Conservation (phyloP, 2,797 vertebrate species). For the Argyrosomus regius region DNA sequence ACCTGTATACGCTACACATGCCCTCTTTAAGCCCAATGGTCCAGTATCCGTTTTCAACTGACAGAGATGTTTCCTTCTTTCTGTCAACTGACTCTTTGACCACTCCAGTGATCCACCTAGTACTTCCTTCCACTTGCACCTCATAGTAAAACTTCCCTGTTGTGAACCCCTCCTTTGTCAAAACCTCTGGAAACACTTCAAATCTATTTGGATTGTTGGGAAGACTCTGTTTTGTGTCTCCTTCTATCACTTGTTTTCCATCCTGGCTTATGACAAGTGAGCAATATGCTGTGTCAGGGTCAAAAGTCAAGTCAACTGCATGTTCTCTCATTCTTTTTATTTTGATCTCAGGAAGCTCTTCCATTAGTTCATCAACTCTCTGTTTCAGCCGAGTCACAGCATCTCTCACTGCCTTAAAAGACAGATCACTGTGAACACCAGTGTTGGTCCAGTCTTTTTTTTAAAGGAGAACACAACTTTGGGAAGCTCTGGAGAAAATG, state of each 20-base stretch:
- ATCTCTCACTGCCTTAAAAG: no score
- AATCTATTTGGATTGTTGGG: slow-evolving; percentile 34
- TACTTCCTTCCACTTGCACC: slow-evolving; percentile 49
- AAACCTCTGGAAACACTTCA: fast-evolving
- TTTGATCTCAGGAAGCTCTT: slow-evolving; percentile 40
- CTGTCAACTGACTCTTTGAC: slow-evolving; percentile 36
- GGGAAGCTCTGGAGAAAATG: no score
- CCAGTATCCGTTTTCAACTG: slow-evolving; percentile 3
- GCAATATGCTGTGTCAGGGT: slow-evolving; percentile 32
- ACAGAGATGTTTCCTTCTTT: fast-evolving
- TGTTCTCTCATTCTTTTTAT: slow-evolving; percentile 43
- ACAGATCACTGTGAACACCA: no score
- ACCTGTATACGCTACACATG: fast-evolving
- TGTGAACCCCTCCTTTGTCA: slow-evolving; percentile 53
- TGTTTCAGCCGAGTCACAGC: background rate
- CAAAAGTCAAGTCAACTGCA: slow-evolving; percentile 53
- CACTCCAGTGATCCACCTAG: no score
- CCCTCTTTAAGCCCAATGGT: background rate
- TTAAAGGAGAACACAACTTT: no score
- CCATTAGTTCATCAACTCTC: slow-evolving; percentile 2
- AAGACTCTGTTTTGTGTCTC: fast-evolving
- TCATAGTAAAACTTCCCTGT: slow-evolving; percentile 57
- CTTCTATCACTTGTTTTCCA: slow-evolving; percentile 24
- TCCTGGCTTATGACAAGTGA: slow-evolving; percentile 39
- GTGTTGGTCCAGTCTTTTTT: no score